Conservation (phyloP, 2,888 invertebrate species). For the Meiosimyza decipiens region DNA sequence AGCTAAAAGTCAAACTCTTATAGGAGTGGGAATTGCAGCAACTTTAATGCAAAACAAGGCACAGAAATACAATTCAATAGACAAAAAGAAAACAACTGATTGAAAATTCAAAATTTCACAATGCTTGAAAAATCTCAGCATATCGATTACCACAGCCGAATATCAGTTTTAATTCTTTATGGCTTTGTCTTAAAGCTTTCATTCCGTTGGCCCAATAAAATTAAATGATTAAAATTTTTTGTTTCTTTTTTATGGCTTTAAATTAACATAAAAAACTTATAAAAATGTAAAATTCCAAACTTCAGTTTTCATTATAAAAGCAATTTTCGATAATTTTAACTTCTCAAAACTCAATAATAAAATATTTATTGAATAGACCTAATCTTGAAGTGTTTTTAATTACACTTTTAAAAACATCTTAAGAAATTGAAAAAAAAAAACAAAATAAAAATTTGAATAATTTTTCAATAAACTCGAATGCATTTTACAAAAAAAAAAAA, state of each 20-base stretch:
- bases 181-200: slow-evolving; percentile 9
- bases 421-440: neutral
- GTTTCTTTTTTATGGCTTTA: slow-evolving; percentile 4
- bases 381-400: slow-evolving; percentile 10
- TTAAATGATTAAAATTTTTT: slow-evolving; percentile 8
- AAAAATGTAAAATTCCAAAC: neutral
- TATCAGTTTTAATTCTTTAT: neutral
- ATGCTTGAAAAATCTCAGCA: too few relatives aligned
- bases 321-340: too few relatives aligned
- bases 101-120: too few relatives aligned
- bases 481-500: too few relatives aligned
- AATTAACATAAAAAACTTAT: slow-evolving; percentile 4
- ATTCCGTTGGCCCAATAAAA: slow-evolving; percentile 21
- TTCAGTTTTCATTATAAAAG: too few relatives aligned
- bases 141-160: too few relatives aligned
- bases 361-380: neutral
- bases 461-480: neutral
- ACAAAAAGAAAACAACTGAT: too few relatives aligned
- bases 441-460: neutral
- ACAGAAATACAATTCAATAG: too few relatives aligned
- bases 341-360: neutral
- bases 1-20: too few relatives aligned
- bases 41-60: too few relatives aligned
- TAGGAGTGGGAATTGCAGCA: too few relatives aligned
- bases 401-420: slow-evolving; percentile 4